Percentiles rank a stretch among this genome's conserved stretches.
These are phyloP conservation scores for Apamea crenata DNA, from an alignment of 2,888 invertebrate genomes.

Conservation along the genomic window DNA sequence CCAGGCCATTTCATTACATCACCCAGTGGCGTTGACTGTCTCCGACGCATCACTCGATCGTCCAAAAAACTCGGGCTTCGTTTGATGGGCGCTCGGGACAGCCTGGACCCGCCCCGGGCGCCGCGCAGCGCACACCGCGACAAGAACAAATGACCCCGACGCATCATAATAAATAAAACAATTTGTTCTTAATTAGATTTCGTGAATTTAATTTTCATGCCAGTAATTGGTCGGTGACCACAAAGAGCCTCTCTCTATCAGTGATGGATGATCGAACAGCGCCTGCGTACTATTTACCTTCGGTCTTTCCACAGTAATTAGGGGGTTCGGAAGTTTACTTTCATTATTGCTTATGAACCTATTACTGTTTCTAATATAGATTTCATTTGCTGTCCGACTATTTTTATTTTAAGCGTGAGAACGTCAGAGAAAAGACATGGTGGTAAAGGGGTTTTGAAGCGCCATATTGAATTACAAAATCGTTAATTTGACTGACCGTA, in stretches of 20 bases:
- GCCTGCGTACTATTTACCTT: conserved; percentile 88
- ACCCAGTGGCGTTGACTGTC: conserved; percentile 58
- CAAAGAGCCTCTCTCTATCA: conserved; percentile 87
- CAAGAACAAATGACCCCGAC: conserved; percentile 89
- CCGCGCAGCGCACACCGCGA: conserved; percentile 81
- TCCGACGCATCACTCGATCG: conserved; percentile 60
- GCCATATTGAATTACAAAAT: conserved; percentile 12
- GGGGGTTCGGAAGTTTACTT: conserved; percentile 88
- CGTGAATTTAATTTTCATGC: conserved; percentile 91
- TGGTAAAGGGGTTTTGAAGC: neutral
- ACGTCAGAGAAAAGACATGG: conserved; percentile 10
- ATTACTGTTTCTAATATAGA: conserved; percentile 88
- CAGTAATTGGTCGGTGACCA: conserved; percentile 90
- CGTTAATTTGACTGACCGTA: conserved; percentile 11
- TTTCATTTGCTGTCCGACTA: conserved; percentile 80
- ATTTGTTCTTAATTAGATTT: conserved; percentile 91
- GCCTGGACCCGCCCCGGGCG: conserved; percentile 86
- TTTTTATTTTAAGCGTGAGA: conserved; percentile 76
- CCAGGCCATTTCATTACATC: conserved; percentile 63
- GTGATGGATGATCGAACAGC: conserved; percentile 90
- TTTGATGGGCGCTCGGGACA: conserved; percentile 69
- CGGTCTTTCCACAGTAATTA: conserved; percentile 85
- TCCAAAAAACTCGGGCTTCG: conserved; percentile 73
- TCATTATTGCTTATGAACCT: conserved; percentile 87
- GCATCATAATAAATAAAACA: conserved; percentile 91